Conservation (phyloP, 2,797 vertebrate genomes). For the Spinus pinus region DNA sequence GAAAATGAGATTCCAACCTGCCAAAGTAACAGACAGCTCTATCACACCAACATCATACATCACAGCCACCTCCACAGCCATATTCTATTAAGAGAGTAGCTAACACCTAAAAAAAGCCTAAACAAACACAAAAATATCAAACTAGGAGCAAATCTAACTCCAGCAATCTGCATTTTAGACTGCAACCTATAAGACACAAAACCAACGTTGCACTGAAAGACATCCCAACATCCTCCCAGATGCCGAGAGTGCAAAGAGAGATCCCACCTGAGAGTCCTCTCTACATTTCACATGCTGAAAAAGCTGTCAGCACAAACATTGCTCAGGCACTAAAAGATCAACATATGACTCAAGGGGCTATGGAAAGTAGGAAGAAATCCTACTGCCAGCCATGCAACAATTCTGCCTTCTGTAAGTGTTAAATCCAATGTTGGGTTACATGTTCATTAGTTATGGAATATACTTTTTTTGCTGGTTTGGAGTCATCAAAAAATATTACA, state of each 20-base stretch:
- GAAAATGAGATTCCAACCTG: neutral
- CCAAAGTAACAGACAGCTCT: neutral
- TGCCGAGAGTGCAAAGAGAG: neutral
- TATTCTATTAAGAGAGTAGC: neutral
- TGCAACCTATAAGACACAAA: neutral
- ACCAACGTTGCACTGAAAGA: neutral
- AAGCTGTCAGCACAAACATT: neutral
- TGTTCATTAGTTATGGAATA: neutral
- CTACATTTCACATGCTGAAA: neutral
- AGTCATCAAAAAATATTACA: neutral
- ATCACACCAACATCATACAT: neutral
- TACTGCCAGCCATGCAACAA: neutral
- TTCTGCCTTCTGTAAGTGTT: neutral
- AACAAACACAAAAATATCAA: neutral
- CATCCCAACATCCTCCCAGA: neutral
- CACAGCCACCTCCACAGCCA: neutral
- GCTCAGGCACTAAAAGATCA: neutral
- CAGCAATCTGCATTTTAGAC: neutral
- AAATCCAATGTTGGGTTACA: neutral
- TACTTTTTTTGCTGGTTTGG: neutral
- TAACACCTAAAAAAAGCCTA: neutral
- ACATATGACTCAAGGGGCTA: neutral
- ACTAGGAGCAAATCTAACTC: neutral
- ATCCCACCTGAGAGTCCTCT: neutral
- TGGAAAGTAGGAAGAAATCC: neutral